Base-by-base conservation (phyloP, 2,113 vertebrate species). In the Nesoenas mayeri region DNA sequence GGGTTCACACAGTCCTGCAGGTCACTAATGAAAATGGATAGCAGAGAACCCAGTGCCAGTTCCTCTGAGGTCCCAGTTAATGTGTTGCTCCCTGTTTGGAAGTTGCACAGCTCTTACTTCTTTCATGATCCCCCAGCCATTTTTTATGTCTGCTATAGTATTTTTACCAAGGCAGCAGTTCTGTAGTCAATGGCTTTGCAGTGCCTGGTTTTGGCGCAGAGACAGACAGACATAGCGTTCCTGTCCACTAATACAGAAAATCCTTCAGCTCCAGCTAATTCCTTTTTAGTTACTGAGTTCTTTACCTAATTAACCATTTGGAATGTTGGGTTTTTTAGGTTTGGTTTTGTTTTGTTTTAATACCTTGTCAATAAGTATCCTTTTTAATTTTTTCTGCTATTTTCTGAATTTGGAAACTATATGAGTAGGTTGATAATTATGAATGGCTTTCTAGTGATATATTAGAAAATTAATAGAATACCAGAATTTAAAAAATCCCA, bases 21-120 rank as follows among this genome's bases (percentile, higher is more conserved):
- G 62, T 91, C 79, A 25, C 70, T 89, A 78, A 92, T 71, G 48
- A 78, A 93, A 95, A 94, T 44, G 11, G 51, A 91, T 84, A 88
- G 53, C 44, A 31, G 21, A 42, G 83, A 92, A 78, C 67, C 64
- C 44, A 74, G 26, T 91, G 64, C 71, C 70, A 72, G 0, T 38
- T 93, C 79, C 60, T 88, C 29, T 56, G 71, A 88, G 64, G 69
- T 70, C 21, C 53, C 15, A 26, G 48, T 78, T 85, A 78, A 91
- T 62, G 54, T 79, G 64, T 84, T 89, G 14, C 47, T 94, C 18
- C 34, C 42, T 65, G 9, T 79, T 80, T 85, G 70, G 56, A 84
- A 89, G 72, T 66, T 88, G 38, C 66, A n/a, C 2, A 0, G 15
- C 78, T 80, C 64, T 88, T 88, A n/a, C 19, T 80, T 88, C 26